These are phyloP conservation scores for Napeogenes inachia DNA, from an alignment of 2,888 invertebrate species.

Conservation along the genomic window DNA sequence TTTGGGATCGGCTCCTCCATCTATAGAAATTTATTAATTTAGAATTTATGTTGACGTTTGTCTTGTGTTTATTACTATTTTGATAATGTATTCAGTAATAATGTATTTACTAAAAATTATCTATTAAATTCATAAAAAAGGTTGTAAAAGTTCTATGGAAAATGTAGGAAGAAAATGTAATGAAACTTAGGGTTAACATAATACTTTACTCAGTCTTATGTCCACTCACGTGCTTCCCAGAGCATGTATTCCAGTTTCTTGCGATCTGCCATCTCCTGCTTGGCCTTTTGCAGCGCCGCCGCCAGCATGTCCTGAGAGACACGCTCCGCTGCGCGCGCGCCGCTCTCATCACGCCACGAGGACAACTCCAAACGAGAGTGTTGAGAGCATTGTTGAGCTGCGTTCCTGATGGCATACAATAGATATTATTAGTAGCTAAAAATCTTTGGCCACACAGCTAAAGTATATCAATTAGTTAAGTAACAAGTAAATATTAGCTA, in stretches of 20 bases:
- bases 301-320: slow-evolving; percentile 84
- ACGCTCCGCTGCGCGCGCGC: slow-evolving; percentile 80
- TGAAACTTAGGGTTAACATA: no score
- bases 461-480: no score
- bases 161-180: no score
- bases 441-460: no score
- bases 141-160: no score
- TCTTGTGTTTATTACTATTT: no score
- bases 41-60: no score
- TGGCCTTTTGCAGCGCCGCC: slow-evolving; percentile 87
- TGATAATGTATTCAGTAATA: no score
- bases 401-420: slow-evolving; percentile 73
- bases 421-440: not conserved
- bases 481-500: no score
- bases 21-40: slow-evolving; percentile 51
- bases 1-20: slow-evolving; percentile 89
- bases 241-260: slow-evolving; percentile 89
- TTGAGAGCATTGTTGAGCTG: slow-evolving; percentile 84
- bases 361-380: slow-evolving; percentile 81
- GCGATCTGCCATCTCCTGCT: slow-evolving; percentile 84
- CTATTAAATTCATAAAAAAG: no score
- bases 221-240: slow-evolving; percentile 83
- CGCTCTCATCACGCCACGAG: slow-evolving; percentile 82
- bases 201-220: not conserved
- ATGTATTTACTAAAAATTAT: no score